Evolutionary conservation across 2,888 invertebrate genomes (phyloP), one percentile per base, ranked within the genome.

Genomic region (Brassicogethes aeneus): DNA sequence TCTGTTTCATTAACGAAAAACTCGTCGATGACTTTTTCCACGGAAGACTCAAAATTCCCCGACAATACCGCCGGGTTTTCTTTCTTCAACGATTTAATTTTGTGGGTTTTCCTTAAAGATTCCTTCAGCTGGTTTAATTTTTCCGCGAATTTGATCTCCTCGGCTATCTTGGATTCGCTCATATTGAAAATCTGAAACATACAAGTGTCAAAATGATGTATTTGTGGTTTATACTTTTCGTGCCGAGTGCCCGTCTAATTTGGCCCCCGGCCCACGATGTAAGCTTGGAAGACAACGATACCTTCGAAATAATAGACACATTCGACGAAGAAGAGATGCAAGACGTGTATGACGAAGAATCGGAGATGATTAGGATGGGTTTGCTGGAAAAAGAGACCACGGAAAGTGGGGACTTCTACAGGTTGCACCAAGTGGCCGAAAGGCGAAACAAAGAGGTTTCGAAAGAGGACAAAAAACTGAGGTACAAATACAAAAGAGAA

Each of bases 121-220:
- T 52, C 36, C 31, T 64, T 65, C 2, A 72, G 51, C 30, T 65
- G 58, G n/a, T 66, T 72, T 36, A 84, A 70, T 46, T 79, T 77
- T 61, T 82, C 78, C 15, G 80, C 79, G 60, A 82, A 84, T 43
- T 73, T 72, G n/a, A 85, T 74, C 64, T 85, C 82, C 1, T 74
- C 73, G 37, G 79, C 77, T 16, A 84, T 68, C 55, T 74, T 72
- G 3, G 76, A 77, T 47, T 80, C 75, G 40, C 79, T 73, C 55
- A 85, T 62, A 55, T 79, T 75, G 52, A 80, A 85, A 64, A 80
- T 80, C 86, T 86, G 72, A 44, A 73, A 67, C 39, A 49, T 54
- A 53, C 44, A 17, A 31, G 3, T 31, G 30, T 2, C 31, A 29
- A 3, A 34, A 39, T 13, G 2, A 16, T 34, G 29, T 14, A 31